Percentiles rank a stretch among this genome's conserved stretches.
phyloP scores from a whole-genome alignment of 2,113 vertebrate species.

The Chamaea fasciata region DNA sequence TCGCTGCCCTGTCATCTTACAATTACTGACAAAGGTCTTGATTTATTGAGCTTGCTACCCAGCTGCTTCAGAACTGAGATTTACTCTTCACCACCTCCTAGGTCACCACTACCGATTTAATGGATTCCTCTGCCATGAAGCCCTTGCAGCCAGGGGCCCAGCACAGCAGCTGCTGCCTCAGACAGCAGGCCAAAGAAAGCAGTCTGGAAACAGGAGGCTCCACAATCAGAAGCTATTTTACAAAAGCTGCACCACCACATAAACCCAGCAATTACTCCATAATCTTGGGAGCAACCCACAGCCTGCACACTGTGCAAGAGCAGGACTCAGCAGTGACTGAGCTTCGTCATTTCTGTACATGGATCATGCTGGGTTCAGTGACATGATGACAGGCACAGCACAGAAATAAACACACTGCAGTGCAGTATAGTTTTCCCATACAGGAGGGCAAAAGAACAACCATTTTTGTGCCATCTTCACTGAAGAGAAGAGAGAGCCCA shows the following conservation, averaged over 20 bases:
- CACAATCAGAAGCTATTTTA: not conserved
- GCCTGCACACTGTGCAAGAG: not conserved
- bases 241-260: not conserved
- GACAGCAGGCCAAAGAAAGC: not conserved
- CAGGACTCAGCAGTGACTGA: not conserved
- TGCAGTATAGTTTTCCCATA: rapidly evolving
- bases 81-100: not conserved
- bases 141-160: not conserved
- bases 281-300: not conserved
- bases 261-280: not conserved
- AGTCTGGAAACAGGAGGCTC: not conserved
- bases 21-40: not conserved
- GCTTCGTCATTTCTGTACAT: not conserved
- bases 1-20: not conserved
- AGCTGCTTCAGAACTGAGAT: not conserved
- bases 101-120: rapidly evolving
- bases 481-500: not conserved
- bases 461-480: not conserved
- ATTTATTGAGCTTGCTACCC: not conserved
- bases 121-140: not conserved
- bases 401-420: not conserved
- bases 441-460: not conserved
- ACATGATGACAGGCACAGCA: rapidly evolving
- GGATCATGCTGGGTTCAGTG: not conserved
- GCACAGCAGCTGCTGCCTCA: not conserved